Conservation (phyloP, 2,797 vertebrate species). For the Gallinago solitaria region DNA sequence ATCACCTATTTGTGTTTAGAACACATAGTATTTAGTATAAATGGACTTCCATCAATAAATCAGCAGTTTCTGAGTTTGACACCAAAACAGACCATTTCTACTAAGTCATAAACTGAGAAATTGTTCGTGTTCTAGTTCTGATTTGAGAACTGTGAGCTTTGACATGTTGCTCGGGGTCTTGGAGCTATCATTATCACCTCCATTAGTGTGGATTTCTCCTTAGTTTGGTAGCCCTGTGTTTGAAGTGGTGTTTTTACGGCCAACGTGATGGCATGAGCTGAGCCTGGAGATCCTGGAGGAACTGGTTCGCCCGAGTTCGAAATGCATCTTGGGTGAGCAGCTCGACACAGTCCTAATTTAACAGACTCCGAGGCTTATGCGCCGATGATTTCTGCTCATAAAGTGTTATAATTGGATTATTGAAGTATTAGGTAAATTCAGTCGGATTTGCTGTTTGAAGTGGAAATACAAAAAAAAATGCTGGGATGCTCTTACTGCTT, state of each 20-base stretch:
- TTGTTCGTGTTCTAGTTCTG: background rate
- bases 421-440: slow-evolving; percentile 77
- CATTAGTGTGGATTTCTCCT: background rate
- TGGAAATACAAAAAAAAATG: slow-evolving; percentile 72
- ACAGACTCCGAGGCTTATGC: slow-evolving; percentile 56
- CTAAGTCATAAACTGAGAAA: background rate
- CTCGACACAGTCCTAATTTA: slow-evolving; percentile 36
- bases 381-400: slow-evolving; percentile 69
- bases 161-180: background rate
- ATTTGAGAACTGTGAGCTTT: background rate
- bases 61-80: background rate
- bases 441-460: slow-evolving; percentile 74
- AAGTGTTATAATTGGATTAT: slow-evolving; percentile 78
- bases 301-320: background rate
- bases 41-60: background rate
- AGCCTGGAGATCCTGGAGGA: background rate
- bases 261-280: accelerated
- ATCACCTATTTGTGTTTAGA: slow-evolving; percentile 64
- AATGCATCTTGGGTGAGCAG: slow-evolving; percentile 12
- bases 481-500: slow-evolving; percentile 46
- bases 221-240: background rate
- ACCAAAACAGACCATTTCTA: background rate
- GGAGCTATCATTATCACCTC: background rate
- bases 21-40: background rate
- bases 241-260: accelerated